A percentile compares a stretch with the other conserved stretches of the same genome.
Evolutionary conservation across 1,140 invertebrate genomes (phyloP).

Genomic region (Aphelinus certus): DNA sequence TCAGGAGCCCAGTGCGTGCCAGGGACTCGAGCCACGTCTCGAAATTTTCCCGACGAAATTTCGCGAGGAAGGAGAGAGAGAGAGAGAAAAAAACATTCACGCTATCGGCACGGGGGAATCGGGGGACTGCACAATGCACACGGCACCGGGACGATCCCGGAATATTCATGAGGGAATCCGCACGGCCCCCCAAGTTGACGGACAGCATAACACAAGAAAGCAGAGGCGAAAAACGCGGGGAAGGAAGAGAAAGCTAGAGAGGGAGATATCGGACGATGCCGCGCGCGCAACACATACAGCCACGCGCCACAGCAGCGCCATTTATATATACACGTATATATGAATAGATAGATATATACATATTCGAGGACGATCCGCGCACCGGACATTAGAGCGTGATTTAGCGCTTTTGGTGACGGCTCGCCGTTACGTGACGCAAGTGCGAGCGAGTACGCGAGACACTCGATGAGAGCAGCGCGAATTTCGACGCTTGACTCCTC

Average conservation of each 20-base stretch:
- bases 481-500: background rate
- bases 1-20: no score
- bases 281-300: background rate
- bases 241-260: constrained; percentile 30
- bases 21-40: no score
- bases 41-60: no score
- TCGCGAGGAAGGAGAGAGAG: no score
- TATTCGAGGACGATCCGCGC: constrained; percentile 21
- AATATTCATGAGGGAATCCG: no score
- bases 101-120: no score
- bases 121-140: no score
- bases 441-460: no score
- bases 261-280: background rate
- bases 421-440: background rate
- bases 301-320: constrained; percentile 18
- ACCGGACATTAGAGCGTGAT: constrained; percentile 21
- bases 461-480: background rate
- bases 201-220: no score
- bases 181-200: no score
- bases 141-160: no score
- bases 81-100: no score
- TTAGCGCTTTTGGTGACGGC: constrained; percentile 8
- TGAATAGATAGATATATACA: background rate
- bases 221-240: constrained; percentile 42
- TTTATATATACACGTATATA: background rate